Percentiles rank a stretch among this genome's conserved stretches.
Evolutionary conservation across 1,140 invertebrate species (phyloP).

Genomic region (Hesperophylax magnus): DNA sequence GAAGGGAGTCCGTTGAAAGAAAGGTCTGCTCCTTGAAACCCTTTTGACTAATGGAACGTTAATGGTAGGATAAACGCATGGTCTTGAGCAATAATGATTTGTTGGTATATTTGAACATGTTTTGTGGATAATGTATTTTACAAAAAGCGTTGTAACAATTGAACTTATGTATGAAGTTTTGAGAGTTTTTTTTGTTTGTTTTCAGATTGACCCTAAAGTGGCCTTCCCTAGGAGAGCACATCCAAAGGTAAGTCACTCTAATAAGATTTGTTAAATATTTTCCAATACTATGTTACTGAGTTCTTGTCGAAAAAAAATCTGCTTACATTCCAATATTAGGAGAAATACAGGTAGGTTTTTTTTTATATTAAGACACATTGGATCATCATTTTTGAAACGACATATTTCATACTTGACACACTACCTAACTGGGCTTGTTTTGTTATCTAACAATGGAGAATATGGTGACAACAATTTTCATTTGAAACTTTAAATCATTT

Average conservation of each 20-base stretch:
- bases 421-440: too few species aligned
- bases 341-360: neutral
- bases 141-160: too few species aligned
- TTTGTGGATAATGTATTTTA: too few species aligned
- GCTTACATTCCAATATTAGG: neutral
- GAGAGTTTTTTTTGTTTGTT: constrained; percentile 60
- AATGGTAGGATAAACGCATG: constrained; percentile 48
- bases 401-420: too few species aligned
- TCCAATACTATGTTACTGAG: neutral
- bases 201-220: constrained; percentile 99
- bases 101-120: too few species aligned
- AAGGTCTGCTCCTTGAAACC: constrained; percentile 43
- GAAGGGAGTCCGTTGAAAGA: constrained; percentile 20
- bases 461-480: too few species aligned
- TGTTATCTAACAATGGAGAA: too few species aligned
- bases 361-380: neutral
- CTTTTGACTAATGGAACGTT: constrained; percentile 51
- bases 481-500: too few species aligned
- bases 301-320: neutral
- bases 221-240: constrained; percentile 99
- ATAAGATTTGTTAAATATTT: neutral
- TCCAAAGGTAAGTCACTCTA: constrained; percentile 89
- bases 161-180: neutral
- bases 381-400: too few species aligned
- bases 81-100: neutral